Base-by-base conservation (phyloP, 1,140 invertebrate species). In the Steinernema khuongi region DNA sequence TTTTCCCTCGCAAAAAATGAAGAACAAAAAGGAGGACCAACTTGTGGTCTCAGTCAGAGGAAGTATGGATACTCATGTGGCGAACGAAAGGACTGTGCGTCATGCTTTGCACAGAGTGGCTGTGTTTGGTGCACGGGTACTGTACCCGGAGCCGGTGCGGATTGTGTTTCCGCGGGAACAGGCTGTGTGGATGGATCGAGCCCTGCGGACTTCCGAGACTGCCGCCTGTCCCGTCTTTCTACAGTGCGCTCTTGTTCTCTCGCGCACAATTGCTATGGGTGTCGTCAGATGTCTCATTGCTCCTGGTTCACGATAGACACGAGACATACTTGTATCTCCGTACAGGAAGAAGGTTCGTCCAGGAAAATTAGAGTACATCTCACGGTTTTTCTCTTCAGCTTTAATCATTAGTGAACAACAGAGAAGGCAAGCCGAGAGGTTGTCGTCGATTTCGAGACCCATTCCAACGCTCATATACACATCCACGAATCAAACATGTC, bases 211-310 rank as follows among this genome's bases (percentile, higher is more conserved):
- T 29, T 28, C 19, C 68, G 18, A 67, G 82, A 29, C 75, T 60
- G 50, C 22, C 50, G 50, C 7, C 19, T 60, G 50, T 60, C 50
- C 2, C 50, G 50, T 17, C 11, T 26, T 2, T 26, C 50, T 4
- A 60, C 50, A 7, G 11, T 60, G 14, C 50, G 50, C 26, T 26
- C 79, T 7, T 83, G 82, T 43, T 70, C 26, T 36, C 68, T 80
- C 71, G 81, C 80, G 19, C 74, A 68, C 14, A 81, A 85, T 33
- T 84, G 82, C 60, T 77, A 72, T 67, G 78, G 79, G n/a, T 84
- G 82, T 67, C 69, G 74, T 26, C 75, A 79, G 18, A 29, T 79
- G 30, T 19, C 72, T 7, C 84, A 84, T 74, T 84, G 82, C 67
- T 74, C 74, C 29, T 84, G 82, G 82, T 79, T 82, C 28, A 72